Evolutionary conservation across 2,113 vertebrate species (phyloP).

Genomic region (Plestiodon gilberti): DNA sequence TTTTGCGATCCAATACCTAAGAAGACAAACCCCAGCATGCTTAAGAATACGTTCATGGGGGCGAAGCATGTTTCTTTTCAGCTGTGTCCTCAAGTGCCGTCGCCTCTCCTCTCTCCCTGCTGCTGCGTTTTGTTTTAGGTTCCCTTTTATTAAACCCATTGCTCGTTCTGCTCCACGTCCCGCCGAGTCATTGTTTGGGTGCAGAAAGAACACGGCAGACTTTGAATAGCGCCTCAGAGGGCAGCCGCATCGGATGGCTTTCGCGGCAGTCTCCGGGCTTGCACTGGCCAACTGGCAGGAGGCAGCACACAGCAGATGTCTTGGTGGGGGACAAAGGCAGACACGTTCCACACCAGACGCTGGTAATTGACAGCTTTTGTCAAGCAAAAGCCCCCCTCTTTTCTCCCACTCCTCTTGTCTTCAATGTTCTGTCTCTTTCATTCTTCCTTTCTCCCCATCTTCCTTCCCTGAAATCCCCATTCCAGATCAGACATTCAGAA

Average conservation of each 20-base stretch:
- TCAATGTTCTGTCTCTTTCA: background rate
- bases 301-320: constrained; percentile 89
- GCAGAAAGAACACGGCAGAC: constrained; percentile 68
- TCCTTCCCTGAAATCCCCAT: constrained; percentile 3
- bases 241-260: constrained; percentile 69
- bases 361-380: constrained; percentile 76
- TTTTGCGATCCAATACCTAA: constrained; percentile 47
- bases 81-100: constrained; percentile 65
- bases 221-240: constrained; percentile 61
- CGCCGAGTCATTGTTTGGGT: constrained; percentile 62
- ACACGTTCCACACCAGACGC: constrained; percentile 76
- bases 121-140: constrained; percentile 58
- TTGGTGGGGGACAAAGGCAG: constrained; percentile 84
- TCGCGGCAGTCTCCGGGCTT: constrained; percentile 63
- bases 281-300: constrained; percentile 77
- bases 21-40: constrained; percentile 72
- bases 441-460: background rate
- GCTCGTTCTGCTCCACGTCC: constrained; percentile 53
- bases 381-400: constrained; percentile 29
- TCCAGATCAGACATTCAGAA: constrained; percentile 76
- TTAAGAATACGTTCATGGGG: constrained; percentile 55
- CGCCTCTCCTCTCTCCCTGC: constrained; percentile 51
- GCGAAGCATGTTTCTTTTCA: constrained; percentile 79
- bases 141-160: constrained; percentile 54
- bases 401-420: background rate